A percentile compares a stretch with the other conserved stretches of the same genome.
phyloP scores from a whole-genome alignment of 2,888 invertebrate genomes.

The Lepidonotus clava region DNA sequence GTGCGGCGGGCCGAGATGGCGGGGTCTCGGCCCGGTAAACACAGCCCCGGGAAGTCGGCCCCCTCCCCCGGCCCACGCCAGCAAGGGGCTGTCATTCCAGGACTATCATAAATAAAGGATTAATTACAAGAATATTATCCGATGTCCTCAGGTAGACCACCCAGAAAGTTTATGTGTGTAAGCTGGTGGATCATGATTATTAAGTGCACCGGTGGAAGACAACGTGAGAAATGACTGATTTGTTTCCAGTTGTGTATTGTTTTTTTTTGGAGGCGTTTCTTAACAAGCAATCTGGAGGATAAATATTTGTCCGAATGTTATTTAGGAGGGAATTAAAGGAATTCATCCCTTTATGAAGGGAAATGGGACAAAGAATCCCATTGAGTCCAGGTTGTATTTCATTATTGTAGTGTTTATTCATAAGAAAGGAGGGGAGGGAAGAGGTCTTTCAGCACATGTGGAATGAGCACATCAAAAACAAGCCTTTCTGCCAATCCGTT shows the following conservation, averaged over 20 bases:
- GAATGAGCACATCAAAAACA: slow-evolving; percentile 17
- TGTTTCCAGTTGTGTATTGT: too few relatives aligned
- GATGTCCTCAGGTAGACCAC: not conserved
- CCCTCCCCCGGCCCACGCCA: not conserved
- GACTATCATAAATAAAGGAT: slow-evolving; percentile 19
- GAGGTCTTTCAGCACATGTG: not conserved
- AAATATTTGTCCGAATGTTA: too few relatives aligned
- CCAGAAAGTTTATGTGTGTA: not conserved
- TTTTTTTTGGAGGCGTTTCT: too few relatives aligned
- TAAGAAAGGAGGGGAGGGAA: not conserved
- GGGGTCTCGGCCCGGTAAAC: slow-evolving; percentile 22
- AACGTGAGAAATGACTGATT: too few relatives aligned
- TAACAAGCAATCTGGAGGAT: too few relatives aligned
- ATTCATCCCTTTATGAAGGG: too few relatives aligned
- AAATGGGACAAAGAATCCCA: too few relatives aligned
- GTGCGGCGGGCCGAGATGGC: not conserved
- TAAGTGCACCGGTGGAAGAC: too few relatives aligned
- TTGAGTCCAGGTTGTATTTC: not conserved
- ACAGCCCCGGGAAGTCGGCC: not conserved
- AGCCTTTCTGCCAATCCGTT: not conserved
- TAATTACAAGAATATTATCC: slow-evolving; percentile 19
- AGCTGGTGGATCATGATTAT: not conserved
- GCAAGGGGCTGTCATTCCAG: not conserved
- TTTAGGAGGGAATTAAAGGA: too few relatives aligned
- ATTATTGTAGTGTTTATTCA: not conserved